These are phyloP conservation scores for Pogonomyrmex californicus DNA, from an alignment of 1,140 invertebrate species.

Conservation along the genomic window DNA sequence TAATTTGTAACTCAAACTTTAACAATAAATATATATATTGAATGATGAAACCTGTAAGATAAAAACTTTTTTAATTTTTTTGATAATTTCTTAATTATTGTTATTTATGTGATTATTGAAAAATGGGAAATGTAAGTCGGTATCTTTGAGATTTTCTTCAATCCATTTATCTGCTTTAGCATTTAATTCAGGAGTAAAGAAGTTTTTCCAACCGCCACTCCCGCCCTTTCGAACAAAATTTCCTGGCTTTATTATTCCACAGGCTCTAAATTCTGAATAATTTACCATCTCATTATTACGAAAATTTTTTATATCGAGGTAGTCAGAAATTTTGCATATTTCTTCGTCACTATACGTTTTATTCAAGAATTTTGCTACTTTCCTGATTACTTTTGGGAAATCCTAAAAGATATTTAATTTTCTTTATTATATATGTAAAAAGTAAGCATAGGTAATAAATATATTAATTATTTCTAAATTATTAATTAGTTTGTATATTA, in stretches of 20 bases:
- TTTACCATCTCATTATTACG: constrained; percentile 90
- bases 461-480: neutral
- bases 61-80: neutral
- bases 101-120: constrained; percentile 67
- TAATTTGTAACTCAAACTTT: neutral
- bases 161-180: constrained; percentile 89
- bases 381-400: constrained; percentile 53
- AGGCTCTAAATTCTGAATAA: constrained; percentile 86
- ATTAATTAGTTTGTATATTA: neutral
- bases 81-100: neutral
- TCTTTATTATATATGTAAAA: neutral
- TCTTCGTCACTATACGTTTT: constrained; percentile 88
- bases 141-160: constrained; percentile 87
- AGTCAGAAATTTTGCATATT: constrained; percentile 87
- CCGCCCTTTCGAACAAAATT: constrained; percentile 90
- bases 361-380: constrained; percentile 89
- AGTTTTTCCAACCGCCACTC: constrained; percentile 89
- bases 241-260: constrained; percentile 86
- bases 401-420: constrained; percentile 56
- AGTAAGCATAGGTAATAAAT: neutral
- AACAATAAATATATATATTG: neutral
- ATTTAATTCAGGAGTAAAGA: constrained; percentile 88
- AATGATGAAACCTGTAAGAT: neutral
- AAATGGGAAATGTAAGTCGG: constrained; percentile 87
- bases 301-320: constrained; percentile 91